Conservation (phyloP, 2,888 invertebrate species). For the Scaptomyza caliginosa region DNA sequence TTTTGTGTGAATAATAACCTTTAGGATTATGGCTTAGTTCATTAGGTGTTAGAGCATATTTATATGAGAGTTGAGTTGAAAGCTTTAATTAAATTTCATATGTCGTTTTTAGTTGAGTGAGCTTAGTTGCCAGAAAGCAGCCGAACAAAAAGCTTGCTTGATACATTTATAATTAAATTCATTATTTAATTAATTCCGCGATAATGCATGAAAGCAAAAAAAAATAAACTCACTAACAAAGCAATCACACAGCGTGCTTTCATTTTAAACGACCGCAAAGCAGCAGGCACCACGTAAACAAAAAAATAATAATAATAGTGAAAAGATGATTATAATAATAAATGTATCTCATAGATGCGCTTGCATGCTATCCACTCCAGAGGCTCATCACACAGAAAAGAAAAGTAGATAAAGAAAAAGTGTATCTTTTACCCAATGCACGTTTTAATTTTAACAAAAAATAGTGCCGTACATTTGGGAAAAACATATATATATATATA, state of each 20-base stretch:
- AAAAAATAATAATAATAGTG: too few relatives aligned
- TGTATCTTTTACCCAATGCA: constrained; percentile 32
- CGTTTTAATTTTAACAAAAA: constrained; percentile 63
- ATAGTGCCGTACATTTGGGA: constrained; percentile 61
- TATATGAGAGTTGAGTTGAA: not conserved
- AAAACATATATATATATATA: constrained; percentile 62
- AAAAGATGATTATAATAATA: not conserved
- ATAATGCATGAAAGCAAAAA: not conserved
- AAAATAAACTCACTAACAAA: not conserved
- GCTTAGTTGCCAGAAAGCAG: too few relatives aligned
- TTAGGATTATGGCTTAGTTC: not conserved
- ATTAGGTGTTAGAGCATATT: not conserved
- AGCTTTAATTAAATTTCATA: too few relatives aligned
- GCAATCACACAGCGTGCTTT: not conserved
- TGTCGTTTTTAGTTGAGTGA: too few relatives aligned
- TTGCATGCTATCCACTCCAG: constrained; percentile 24
- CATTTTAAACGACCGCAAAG: constrained; percentile 2
- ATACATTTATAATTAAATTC: not conserved
- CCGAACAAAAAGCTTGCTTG: too few relatives aligned
- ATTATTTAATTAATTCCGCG: not conserved
- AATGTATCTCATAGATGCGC: constrained; percentile 36
- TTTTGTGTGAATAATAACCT: not conserved
- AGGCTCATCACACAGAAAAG: constrained; percentile 46
- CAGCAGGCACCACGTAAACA: not conserved
- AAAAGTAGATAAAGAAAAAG: not conserved